phyloP scores from a whole-genome alignment of 2,797 vertebrate genomes.

The Protonibea diacanthus region DNA sequence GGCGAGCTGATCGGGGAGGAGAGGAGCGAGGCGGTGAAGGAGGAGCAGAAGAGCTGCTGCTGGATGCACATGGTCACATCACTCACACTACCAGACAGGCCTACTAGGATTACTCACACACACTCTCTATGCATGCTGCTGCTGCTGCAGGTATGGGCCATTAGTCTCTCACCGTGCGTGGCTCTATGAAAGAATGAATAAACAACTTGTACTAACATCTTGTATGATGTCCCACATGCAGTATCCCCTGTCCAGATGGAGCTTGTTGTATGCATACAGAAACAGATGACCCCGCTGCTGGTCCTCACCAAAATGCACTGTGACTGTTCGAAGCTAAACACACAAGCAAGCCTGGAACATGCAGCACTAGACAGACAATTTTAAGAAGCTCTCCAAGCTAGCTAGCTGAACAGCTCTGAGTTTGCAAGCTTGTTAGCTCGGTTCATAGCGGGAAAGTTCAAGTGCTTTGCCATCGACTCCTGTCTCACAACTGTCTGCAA shows the following conservation, averaged over 20 bases:
- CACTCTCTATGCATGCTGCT: background rate
- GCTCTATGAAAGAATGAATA: conserved; percentile 40
- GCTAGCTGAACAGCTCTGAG: background rate
- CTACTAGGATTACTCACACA: conserved; percentile 13
- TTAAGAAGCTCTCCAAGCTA: background rate
- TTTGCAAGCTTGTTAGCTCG: background rate
- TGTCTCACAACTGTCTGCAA: background rate
- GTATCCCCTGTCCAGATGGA: background rate
- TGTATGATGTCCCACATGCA: conserved; percentile 5
- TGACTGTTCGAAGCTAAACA: background rate
- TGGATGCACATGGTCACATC: conserved; percentile 39
- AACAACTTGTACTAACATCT: conserved; percentile 38
- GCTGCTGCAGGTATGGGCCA: conserved; percentile 27
- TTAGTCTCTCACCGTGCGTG: conserved; percentile 16
- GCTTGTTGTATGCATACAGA: background rate
- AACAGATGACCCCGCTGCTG: background rate
- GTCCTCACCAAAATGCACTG: background rate
- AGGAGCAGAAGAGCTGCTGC: no score
- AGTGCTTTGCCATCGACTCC: background rate
- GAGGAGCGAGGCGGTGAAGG: no score
- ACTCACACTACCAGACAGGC: conserved; percentile 14
- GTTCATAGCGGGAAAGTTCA: background rate
- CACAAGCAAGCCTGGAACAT: background rate
- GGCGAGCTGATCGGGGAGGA: no score
- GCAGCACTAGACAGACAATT: no score